These are phyloP conservation scores for Pandion haliaetus DNA, from an alignment of 2,113 vertebrate species.

Conservation along the genomic window DNA sequence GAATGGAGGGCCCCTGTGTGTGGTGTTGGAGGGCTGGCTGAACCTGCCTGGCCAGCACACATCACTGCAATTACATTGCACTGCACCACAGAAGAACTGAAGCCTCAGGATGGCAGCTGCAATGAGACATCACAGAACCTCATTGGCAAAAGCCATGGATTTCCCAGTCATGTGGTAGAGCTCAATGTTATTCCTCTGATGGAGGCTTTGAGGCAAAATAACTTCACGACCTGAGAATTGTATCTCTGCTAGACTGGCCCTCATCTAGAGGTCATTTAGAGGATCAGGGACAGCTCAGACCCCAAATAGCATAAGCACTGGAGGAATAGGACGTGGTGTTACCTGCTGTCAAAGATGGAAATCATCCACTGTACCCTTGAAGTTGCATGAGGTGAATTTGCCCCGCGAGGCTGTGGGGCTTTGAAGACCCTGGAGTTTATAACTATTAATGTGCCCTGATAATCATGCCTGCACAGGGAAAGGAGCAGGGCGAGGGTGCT, in stretches of 20 bases:
- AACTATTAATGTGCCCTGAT: background rate
- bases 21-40: background rate
- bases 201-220: background rate
- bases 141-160: background rate
- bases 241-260: background rate
- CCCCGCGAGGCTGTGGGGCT: background rate
- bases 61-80: background rate
- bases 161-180: background rate
- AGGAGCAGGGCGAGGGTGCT: background rate
- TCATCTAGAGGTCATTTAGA: background rate
- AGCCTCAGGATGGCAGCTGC: background rate
- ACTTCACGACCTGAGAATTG: background rate
- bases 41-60: background rate
- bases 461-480: background rate
- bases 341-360: background rate
- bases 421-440: background rate
- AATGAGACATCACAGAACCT: background rate
- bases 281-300: background rate
- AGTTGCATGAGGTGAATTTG: background rate
- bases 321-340: background rate
- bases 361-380: background rate
- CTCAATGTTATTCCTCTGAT: background rate
- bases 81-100: background rate
- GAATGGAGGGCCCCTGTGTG: background rate
- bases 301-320: background rate